Evolutionary conservation across 2,888 invertebrate genomes (phyloP), one percentile per base, ranked within the genome.

Genomic region (Apomyelois bistriatella): DNA sequence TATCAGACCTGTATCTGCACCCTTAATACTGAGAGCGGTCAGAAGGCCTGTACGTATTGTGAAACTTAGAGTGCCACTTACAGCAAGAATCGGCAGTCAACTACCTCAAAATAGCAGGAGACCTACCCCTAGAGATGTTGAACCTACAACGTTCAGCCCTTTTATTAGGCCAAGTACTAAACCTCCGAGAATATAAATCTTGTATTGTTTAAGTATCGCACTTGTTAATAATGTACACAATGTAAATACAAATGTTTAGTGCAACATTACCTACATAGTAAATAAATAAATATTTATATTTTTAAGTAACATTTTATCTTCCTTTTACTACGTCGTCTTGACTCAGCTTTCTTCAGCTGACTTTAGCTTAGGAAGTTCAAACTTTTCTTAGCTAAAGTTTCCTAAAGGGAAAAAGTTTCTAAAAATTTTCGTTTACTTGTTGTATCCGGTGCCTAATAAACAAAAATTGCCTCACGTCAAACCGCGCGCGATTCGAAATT

Each of bases 121-220:
- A 52, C 65, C 74, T 15, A 62, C 60, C 7, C 70, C 69, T 9
- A 76, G 77, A 61, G 83, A 85, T 43, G 66, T 71, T 22, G 88
- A 88, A 70, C 76, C 77, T 0, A 83, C 83, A 13, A 87, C 87
- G 0, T 76, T 81, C 30, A 78, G 75, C 36, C 78, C 87, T 1
- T 70, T 80, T 41, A 68, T 63, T 17, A 72, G 74, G 53, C 72
- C 81, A 10, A 72, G 67, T 35, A 80, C 68, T 2, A 83, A 79
- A 54, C 83, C 82, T 8, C 86, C 85, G 57, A 79, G 73, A 59
- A 49, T 76, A 58, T 85, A 67, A 16, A 70, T 40, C 48, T 50
- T 62, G 35, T 64, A 38, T 53, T 61, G 41, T 54, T 58, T 58
- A 57, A 2, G 7, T 32, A 56, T 37, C 60, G 60, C 84, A 84